Evolutionary conservation across 2,113 vertebrate species (phyloP).

Genomic region (Psettodes erumei): DNA sequence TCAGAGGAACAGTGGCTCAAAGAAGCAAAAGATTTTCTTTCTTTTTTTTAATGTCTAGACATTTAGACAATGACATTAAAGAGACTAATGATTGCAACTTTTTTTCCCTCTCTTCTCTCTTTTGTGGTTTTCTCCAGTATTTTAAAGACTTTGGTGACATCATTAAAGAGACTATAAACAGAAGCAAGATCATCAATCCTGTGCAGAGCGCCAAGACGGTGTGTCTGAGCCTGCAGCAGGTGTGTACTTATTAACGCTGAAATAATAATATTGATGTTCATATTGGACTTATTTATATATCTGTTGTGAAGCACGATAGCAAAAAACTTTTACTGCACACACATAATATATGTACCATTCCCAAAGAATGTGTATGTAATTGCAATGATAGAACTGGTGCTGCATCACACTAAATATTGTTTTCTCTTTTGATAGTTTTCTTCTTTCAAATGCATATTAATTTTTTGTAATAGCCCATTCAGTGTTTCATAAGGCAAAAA

Average conservation of each 20-base stretch:
- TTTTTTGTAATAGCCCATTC: background rate
- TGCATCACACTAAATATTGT: background rate
- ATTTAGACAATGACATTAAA: constrained; percentile 13
- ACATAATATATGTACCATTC: background rate
- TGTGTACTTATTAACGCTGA: constrained; percentile 47
- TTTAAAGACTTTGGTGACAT: constrained; percentile 91
- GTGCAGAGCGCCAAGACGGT: constrained; percentile 86
- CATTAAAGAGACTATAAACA: constrained; percentile 89
- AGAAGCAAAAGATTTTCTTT: constrained; percentile 32
- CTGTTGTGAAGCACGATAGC: background rate
- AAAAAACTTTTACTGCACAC: background rate
- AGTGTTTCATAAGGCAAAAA: background rate
- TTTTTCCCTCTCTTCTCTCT: background rate
- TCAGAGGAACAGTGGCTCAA: constrained; percentile 53
- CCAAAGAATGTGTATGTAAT: background rate
- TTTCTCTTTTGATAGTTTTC: background rate
- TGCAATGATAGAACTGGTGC: background rate
- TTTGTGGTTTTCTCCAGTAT: constrained; percentile 75
- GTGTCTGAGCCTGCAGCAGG: constrained; percentile 91
- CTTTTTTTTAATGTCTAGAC: constrained; percentile 9
- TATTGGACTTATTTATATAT: background rate
- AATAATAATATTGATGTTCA: background rate
- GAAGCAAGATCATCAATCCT: constrained; percentile 83
- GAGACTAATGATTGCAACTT: background rate
- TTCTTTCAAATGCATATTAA: too few species aligned